Evolutionary conservation across 2,113 vertebrate species (phyloP).

Genomic region (Amblyornis subalaris): DNA sequence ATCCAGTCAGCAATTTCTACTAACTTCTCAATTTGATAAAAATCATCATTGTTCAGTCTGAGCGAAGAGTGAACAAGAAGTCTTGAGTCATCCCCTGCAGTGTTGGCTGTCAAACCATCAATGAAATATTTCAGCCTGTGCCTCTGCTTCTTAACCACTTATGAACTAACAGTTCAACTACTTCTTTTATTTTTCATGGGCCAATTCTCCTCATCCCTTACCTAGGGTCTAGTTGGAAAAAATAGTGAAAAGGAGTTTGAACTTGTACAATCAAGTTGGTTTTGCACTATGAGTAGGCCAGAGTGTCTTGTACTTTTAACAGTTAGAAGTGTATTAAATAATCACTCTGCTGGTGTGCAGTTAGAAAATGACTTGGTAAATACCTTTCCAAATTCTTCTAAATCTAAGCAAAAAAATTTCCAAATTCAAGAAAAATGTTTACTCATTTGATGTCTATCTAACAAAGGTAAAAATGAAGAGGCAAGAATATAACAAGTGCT

Average conservation of each 20-base stretch:
- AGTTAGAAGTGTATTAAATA: neutral
- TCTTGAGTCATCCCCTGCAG: conserved; percentile 10
- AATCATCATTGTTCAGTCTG: neutral
- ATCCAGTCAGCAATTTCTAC: neutral
- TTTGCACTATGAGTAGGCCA: neutral
- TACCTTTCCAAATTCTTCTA: neutral
- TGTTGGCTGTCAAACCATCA: conserved; percentile 17
- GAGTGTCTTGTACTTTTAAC: neutral
- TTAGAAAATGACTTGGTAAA: neutral
- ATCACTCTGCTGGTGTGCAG: neutral
- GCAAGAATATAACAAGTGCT: neutral
- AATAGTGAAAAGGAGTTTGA: neutral
- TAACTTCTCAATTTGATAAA: neutral
- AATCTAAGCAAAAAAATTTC: neutral
- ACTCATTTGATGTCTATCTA: neutral
- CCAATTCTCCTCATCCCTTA: neutral
- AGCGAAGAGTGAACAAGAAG: neutral
- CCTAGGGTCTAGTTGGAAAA: neutral
- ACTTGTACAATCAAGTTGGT: neutral
- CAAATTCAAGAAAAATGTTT: neutral
- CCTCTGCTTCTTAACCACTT: neutral
- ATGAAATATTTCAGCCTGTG: conserved; percentile 18
- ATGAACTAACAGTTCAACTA: neutral
- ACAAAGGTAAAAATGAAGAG: neutral
- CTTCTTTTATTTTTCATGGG: neutral